phyloP scores from a whole-genome alignment of 2,797 vertebrate genomes.

The Amphiprion clarkii region DNA sequence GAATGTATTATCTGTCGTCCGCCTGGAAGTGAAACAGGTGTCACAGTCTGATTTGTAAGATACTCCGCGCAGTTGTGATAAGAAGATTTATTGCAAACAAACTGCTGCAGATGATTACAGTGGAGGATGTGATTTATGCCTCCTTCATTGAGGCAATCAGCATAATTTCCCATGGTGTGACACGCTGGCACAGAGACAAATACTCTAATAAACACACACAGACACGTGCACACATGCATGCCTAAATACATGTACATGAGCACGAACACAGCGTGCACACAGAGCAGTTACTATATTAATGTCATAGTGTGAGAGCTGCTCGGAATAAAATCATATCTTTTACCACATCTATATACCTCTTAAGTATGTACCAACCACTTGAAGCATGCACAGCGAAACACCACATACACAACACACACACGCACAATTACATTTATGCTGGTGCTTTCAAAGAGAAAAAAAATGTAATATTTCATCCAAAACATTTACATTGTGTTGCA shows the following conservation, averaged over 20 bases:
- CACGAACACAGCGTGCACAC: slow-evolving; percentile 28
- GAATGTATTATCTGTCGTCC: slow-evolving; percentile 47
- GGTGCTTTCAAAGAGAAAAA: neutral
- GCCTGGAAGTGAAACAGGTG: slow-evolving; percentile 65
- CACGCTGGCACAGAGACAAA: slow-evolving; percentile 50
- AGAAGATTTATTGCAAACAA: slow-evolving; percentile 76
- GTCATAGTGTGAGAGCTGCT: slow-evolving; percentile 37
- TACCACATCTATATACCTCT: slow-evolving; percentile 30
- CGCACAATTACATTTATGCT: neutral
- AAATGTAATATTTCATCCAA: neutral
- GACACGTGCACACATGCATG: neutral
- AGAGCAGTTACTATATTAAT: slow-evolving; percentile 38
- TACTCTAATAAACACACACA: slow-evolving; percentile 34
- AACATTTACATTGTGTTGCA: neutral
- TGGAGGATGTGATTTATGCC: slow-evolving; percentile 76
- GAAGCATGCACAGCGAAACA: slow-evolving; percentile 54
- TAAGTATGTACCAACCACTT: slow-evolving; percentile 63
- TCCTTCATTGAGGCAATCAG: slow-evolving; percentile 80
- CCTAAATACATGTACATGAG: slow-evolving; percentile 32
- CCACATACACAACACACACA: neutral
- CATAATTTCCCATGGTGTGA: slow-evolving; percentile 76
- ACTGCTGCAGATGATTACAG: slow-evolving; percentile 76
- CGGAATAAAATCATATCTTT: slow-evolving; percentile 36
- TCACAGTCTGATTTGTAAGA: slow-evolving; percentile 70
- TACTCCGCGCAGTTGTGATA: slow-evolving; percentile 63